These are phyloP conservation scores for Bubalus kerabau DNA, from an alignment of 2,113 vertebrate species.

Conservation along the genomic window DNA sequence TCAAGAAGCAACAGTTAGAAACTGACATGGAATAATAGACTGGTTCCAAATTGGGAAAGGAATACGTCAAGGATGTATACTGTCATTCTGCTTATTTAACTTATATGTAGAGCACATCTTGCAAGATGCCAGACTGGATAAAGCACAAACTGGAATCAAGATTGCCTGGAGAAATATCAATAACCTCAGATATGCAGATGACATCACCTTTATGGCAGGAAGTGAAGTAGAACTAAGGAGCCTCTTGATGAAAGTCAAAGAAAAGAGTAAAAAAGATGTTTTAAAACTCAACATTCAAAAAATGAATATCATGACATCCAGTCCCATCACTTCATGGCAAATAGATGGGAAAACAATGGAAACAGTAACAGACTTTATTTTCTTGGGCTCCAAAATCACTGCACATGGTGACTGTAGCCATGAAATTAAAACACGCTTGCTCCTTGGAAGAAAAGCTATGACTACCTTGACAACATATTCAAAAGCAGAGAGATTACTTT, in stretches of 20 bases:
- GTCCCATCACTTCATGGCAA: neutral
- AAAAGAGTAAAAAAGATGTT: neutral
- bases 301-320: neutral
- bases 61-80: neutral
- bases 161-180: neutral
- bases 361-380: neutral
- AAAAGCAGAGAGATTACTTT: neutral
- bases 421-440: neutral
- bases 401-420: neutral
- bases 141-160: neutral
- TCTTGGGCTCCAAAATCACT: neutral
- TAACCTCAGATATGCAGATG: neutral
- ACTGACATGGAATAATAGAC: neutral
- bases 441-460: neutral
- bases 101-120: neutral
- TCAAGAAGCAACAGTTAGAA: neutral
- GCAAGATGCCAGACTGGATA: neutral
- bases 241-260: neutral
- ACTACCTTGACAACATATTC: neutral
- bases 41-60: neutral
- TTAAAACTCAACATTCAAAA: neutral
- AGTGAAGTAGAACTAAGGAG: neutral
- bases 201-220: neutral
- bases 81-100: neutral
- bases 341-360: neutral